Base-by-base conservation (phyloP, 2,797 vertebrate genomes). In the Gymnodraco acuticeps region DNA sequence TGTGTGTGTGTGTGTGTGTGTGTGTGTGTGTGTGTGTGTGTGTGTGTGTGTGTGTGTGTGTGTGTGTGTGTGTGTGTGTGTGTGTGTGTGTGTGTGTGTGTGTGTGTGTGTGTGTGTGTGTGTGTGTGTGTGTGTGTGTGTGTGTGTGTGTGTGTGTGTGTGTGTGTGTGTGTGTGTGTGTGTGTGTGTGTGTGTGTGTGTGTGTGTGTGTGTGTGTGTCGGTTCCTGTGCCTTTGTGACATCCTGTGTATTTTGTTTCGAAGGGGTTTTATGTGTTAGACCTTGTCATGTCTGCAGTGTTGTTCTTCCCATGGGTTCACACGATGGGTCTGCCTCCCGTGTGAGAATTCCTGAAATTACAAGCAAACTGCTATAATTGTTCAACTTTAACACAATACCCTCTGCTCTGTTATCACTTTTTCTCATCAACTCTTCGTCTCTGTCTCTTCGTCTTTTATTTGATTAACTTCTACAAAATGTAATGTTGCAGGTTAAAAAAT, bases 271-370 rank as follows among this genome's bases (percentile, higher is more conserved):
- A 69, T 78, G 48, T 78, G 70, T 77, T 46, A 81, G 67, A 81
- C 67, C 73, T 61, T 79, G 66, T 84, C 75, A 59, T 83, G 75
- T 74, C 77, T 80, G 64, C 65, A 42, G 14, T 82, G 83, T 87
- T 86, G 63, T 82, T 87, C 54, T 90, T 92, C 85, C 89, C 87
- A 83, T 76, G 83, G 72, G 55, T 73, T 84, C 47, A 78, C 75
- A 70, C 67, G 67, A 69, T 62, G 46, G 61, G 54, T 77, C 54
- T 67, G 7, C 43, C 55, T 75, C 63, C 60, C n/a, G 15, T 76
- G 60, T 51, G 58, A 68, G 15, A 74, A 79, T 70, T 78, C 74
- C 71, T 33, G 15, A 74, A 71, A 55, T 63, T 23, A 42, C 48
- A 17, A 55, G 10, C 73, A 83, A 73, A 60, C 61, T 70, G 64